Evolutionary conservation across 64 coral and sea anemone species (phyloP).

Genomic region (Catalaphyllia jardinei): DNA sequence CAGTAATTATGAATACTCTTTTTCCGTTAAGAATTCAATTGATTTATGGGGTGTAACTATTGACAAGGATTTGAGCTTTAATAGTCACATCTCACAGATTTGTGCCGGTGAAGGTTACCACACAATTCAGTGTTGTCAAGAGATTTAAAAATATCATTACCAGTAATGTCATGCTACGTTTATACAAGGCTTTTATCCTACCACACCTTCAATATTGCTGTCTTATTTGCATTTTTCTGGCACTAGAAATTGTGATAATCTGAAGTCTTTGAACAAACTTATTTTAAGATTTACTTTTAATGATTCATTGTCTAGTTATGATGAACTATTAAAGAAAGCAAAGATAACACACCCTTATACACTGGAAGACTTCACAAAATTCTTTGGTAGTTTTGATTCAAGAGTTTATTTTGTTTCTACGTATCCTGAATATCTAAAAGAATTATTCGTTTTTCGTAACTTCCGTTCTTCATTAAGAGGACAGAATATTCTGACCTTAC

Average conservation of each 20-base stretch:
- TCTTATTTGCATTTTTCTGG: neutral
- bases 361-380: neutral
- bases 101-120: constrained; percentile 31
- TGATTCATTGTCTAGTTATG: neutral
- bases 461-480: too few species aligned
- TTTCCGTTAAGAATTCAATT: constrained; percentile 1
- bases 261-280: neutral
- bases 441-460: too few species aligned
- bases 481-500: too few species aligned
- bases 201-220: neutral
- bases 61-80: constrained; percentile 29
- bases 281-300: neutral
- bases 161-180: neutral
- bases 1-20: constrained; percentile 11
- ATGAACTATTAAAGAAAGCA: neutral
- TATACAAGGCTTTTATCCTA: too few species aligned
- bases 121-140: constrained; percentile 12
- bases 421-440: too few species aligned
- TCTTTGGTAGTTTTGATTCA: neutral
- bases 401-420: too few species aligned
- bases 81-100: constrained; percentile 8
- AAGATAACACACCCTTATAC: neutral
- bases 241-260: neutral
- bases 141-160: constrained; percentile 4
- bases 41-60: constrained; percentile 23